Base-by-base conservation (phyloP, 1,140 invertebrate species). In the Platyscapa corneri region DNA sequence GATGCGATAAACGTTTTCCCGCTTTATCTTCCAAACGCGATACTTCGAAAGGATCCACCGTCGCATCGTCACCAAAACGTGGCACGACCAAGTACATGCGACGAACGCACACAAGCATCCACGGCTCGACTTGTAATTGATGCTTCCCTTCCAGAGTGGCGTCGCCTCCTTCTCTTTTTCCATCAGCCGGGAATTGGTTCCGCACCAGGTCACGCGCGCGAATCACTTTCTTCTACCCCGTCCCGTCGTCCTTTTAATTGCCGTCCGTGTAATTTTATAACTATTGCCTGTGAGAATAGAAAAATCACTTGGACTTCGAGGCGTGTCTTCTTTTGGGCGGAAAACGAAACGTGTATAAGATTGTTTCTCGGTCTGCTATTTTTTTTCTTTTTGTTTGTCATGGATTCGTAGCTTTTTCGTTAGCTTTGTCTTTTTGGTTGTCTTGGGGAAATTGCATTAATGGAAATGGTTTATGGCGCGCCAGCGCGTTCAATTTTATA, bases 221-320 rank as follows among this genome's bases (percentile, higher is more conserved):
- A 10, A 6, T 2, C 75, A 86, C 79, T 86, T 86, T 60, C 74
- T 86, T 49, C 64, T 78, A 30, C 67, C 79, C 60, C 56, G 32
- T 56, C 74, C 74, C n/a, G n/a, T 20, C 72, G 60, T 82, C 56
- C 60, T 86, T 82, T 86, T 86, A 86, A 86, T 86, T 86, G 82
- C 79, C 80, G 46, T 32, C 27, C 16, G 6, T 27, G 74, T 65
- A 82, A 37, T 86, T 86, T 86, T 82, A 82, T 86, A 78, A 79
- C 80, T 76, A 46, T 70, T 56, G 56, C 56, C 72, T 79, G 77
- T 34, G 79, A 27, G 84, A 86, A 86, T 86, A 46, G 56, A 82
- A 60, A 85, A 82, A 86, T 77, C 46, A 56, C 39, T 2, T n/a
- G 76, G 39, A 37, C 37, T 53, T 56, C 53, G 64, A 14, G 49